These are phyloP conservation scores for Lepisosteus oculatus DNA, from an alignment of 2,113 vertebrate species.

Conservation along the genomic window DNA sequence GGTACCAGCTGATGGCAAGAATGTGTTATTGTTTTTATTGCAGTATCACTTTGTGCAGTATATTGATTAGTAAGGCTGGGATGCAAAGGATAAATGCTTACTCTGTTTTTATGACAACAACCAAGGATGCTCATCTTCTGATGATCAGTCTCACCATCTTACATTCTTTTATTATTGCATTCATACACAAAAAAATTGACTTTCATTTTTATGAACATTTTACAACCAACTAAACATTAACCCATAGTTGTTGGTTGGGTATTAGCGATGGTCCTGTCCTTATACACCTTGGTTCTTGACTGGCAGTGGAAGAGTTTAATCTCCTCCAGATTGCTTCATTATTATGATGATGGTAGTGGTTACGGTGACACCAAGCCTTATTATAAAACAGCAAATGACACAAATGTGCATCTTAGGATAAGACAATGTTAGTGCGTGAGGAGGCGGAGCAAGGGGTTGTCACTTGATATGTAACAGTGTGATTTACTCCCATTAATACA, in stretches of 20 bases:
- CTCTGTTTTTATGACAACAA: too few relatives aligned
- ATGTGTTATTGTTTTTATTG: constrained; percentile 30
- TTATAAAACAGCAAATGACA: constrained; percentile 37
- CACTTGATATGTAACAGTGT: constrained; percentile 33
- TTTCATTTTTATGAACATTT: too few relatives aligned
- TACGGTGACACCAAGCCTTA: constrained; percentile 24
- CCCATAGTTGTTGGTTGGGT: too few relatives aligned
- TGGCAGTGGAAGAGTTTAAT: not conserved
- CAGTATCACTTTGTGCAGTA: not conserved
- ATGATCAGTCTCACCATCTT: too few relatives aligned
- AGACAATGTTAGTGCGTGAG: constrained; percentile 15
- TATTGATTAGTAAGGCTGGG: too few relatives aligned
- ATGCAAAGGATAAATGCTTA: too few relatives aligned
- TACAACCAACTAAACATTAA: too few relatives aligned
- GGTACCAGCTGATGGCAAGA: too few relatives aligned
- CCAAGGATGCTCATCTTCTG: too few relatives aligned
- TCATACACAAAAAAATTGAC: too few relatives aligned
- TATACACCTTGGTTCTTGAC: not conserved
- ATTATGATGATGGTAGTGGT: constrained; percentile 8
- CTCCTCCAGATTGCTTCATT: constrained; percentile 38
- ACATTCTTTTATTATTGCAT: too few relatives aligned
- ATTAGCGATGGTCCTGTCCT: not conserved
- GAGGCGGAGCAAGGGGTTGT: constrained; percentile 25
- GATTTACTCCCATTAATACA: constrained; percentile 23
- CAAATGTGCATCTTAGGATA: constrained; percentile 35